These are phyloP conservation scores for Brenthis ino DNA, from an alignment of 2,888 invertebrate species.

Conservation along the genomic window DNA sequence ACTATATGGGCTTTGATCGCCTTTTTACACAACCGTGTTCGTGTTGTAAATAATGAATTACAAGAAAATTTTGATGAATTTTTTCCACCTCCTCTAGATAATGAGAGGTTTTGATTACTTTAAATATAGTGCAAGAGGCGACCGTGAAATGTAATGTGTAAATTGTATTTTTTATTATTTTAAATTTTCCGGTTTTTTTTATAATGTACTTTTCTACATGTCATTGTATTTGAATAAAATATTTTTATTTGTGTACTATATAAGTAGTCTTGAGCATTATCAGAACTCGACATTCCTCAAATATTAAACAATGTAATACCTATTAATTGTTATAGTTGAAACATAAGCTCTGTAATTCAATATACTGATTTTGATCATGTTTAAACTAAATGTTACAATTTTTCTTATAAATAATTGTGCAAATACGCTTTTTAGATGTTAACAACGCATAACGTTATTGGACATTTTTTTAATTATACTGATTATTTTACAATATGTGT, in stretches of 20 bases:
- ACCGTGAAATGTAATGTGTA: no score
- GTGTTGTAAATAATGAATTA: slow-evolving; percentile 6
- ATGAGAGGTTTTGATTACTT: slow-evolving; percentile 8
- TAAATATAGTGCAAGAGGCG: background rate
- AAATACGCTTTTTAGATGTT: slow-evolving; percentile 66
- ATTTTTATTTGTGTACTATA: no score
- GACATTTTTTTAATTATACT: slow-evolving; percentile 55
- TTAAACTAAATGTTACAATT: slow-evolving; percentile 29
- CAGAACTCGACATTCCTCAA: no score
- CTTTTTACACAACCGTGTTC: slow-evolving; percentile 41
- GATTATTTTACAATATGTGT: slow-evolving; percentile 37
- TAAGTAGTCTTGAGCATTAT: no score
- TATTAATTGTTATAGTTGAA: no score
- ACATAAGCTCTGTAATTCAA: background rate
- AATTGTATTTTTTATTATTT: no score
- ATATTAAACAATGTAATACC: no score
- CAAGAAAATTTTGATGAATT: slow-evolving; percentile 24
- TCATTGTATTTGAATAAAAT: no score
- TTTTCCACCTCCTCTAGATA: slow-evolving; percentile 16
- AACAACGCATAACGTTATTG: slow-evolving; percentile 61
- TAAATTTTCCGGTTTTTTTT: no score
- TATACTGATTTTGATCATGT: slow-evolving; percentile 14
- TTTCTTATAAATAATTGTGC: slow-evolving; percentile 50
- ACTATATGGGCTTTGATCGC: slow-evolving; percentile 46
- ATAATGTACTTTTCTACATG: no score